Evolutionary conservation across 2,888 invertebrate species (phyloP), one percentile per base, ranked within the genome.

Genomic region (Lepidochitona cinerea): DNA sequence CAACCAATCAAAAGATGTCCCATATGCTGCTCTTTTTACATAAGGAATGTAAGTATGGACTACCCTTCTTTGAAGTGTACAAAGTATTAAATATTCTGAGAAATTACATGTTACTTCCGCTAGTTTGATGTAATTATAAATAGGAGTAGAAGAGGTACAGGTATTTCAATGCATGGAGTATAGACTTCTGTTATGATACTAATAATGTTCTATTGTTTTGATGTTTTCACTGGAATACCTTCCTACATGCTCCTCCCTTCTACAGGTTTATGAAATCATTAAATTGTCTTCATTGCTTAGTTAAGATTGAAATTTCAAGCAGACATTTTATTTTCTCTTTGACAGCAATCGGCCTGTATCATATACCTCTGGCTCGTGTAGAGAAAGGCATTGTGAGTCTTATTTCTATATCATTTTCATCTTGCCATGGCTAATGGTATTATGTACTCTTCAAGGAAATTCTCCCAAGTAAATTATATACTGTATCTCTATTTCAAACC

Each of bases 261-360:
- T n/a, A n/a, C n/a, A n/a, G n/a, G n/a, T n/a, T n/a, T n/a, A n/a
- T n/a, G n/a, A n/a, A n/a, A n/a, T n/a, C n/a, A n/a, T n/a, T n/a
- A n/a, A n/a, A n/a, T n/a, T n/a, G n/a, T n/a, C n/a, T n/a, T n/a
- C n/a, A n/a, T n/a, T n/a, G n/a, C n/a, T n/a, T n/a, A n/a, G n/a
- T n/a, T n/a, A n/a, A n/a, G n/a, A n/a, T n/a, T n/a, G n/a, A n/a
- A n/a, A n/a, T n/a, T n/a, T n/a, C n/a, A n/a, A n/a, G n/a, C n/a
- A n/a, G n/a, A n/a, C n/a, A n/a, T n/a, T n/a, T 29, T 54, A 68
- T 74, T 18, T 68, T 71, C 36, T 76, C 29, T 67, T 68, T 84
- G 83, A 68, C 83, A 89, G 89, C 89, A 32, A 83, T 89, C 77
- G 88, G 87, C n/a, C 74, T 89, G 68, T 89, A 89, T 76, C 84